These are phyloP conservation scores for Pasiphila rectangulata DNA, from an alignment of 2,888 invertebrate genomes.

Conservation along the genomic window DNA sequence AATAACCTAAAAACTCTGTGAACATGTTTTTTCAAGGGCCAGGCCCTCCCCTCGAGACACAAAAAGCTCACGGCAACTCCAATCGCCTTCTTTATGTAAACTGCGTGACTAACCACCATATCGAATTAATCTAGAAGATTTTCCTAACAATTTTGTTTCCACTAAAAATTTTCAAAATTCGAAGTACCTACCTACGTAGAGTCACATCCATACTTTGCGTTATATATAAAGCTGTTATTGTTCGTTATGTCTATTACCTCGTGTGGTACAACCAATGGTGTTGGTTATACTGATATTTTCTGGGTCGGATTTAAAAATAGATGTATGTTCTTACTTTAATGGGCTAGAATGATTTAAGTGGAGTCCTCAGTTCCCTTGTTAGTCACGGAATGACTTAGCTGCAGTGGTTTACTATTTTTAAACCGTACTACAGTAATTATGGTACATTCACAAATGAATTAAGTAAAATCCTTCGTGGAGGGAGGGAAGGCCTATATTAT, in stretches of 20 bases:
- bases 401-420: slow-evolving; percentile 29
- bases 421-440: not conserved
- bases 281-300: slow-evolving; percentile 34
- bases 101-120: slow-evolving; percentile 78
- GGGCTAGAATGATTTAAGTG: slow-evolving; percentile 53
- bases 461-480: too few relatives aligned
- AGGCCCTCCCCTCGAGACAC: slow-evolving; percentile 56
- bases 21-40: slow-evolving; percentile 71
- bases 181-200: not conserved
- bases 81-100: slow-evolving; percentile 80
- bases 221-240: too few relatives aligned
- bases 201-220: not conserved
- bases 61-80: slow-evolving; percentile 70
- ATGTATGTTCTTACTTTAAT: slow-evolving; percentile 40
- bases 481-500: too few relatives aligned
- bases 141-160: slow-evolving; percentile 64
- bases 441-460: not conserved
- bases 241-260: too few relatives aligned
- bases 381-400: slow-evolving; percentile 35
- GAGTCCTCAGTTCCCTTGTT: slow-evolving; percentile 54
- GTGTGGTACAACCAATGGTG: slow-evolving; percentile 29
- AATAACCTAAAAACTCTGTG: slow-evolving; percentile 62
- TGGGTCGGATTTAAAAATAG: slow-evolving; percentile 58
- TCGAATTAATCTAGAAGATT: slow-evolving; percentile 78
- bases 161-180: slow-evolving; percentile 14